These are phyloP conservation scores for Puffinus mauretanicus DNA, from an alignment of 2,113 vertebrate genomes.

Conservation along the genomic window DNA sequence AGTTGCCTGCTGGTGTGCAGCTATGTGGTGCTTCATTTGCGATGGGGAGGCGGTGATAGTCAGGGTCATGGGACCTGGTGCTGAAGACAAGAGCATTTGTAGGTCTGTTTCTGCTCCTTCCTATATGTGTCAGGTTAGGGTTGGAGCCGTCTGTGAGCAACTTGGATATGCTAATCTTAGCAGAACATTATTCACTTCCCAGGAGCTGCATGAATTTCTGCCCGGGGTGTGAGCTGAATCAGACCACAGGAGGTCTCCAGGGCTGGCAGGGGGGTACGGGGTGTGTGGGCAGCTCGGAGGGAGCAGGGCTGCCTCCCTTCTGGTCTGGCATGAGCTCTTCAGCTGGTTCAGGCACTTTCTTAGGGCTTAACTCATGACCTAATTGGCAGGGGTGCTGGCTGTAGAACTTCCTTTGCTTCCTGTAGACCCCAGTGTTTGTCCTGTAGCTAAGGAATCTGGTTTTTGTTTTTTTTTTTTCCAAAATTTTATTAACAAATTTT, in stretches of 20 bases:
- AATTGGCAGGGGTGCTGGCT: neutral
- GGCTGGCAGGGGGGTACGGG: neutral
- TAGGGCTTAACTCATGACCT: no score
- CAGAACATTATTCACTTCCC: neutral
- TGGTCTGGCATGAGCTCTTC: neutral
- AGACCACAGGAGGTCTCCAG: neutral
- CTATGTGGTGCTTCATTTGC: rapidly evolving
- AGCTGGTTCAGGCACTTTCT: neutral
- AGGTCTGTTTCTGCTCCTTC: neutral
- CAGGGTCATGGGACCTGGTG: neutral
- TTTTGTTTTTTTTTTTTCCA: neutral
- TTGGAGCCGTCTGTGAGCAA: neutral
- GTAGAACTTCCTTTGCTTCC: neutral
- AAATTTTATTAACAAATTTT: neutral
- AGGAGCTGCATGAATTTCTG: neutral
- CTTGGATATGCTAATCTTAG: neutral
- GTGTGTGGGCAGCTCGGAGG: neutral
- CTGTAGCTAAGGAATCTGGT: neutral
- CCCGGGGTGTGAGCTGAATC: neutral
- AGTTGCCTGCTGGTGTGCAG: neutral
- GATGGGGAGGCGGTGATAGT: neutral
- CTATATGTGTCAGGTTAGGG: neutral
- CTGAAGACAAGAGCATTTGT: neutral
- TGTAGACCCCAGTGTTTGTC: neutral
- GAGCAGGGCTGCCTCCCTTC: neutral